A percentile compares a stretch with the other conserved stretches of the same genome.
Conservation (phyloP, 2,888 invertebrate genomes). For the Anticlea derivata region DNA sequence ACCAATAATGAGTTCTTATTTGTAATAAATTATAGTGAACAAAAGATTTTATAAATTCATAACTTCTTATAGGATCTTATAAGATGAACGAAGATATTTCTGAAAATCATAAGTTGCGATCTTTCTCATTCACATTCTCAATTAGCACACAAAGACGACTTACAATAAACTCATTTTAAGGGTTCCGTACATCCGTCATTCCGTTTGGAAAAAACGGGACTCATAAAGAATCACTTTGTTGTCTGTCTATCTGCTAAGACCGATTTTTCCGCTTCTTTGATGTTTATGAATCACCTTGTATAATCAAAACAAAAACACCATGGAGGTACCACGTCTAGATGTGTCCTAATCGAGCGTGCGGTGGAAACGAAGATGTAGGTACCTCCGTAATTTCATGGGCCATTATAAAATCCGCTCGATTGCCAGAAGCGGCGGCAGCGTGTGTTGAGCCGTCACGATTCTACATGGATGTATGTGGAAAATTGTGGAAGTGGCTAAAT, state of each 20-base stretch:
- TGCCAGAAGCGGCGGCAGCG: conserved; percentile 46
- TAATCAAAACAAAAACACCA: conserved; percentile 26
- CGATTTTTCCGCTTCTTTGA: no score
- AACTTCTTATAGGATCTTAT: conserved; percentile 1
- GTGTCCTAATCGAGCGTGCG: conserved; percentile 52
- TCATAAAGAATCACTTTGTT: no score
- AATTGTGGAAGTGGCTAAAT: conserved; percentile 21
- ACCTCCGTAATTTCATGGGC: conserved; percentile 63
- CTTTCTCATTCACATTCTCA: conserved; percentile 23
- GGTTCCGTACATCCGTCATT: no score
- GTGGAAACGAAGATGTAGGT: conserved; percentile 50
- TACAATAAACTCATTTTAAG: conserved; percentile 14
- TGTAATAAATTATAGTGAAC: background rate
- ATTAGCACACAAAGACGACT: conserved; percentile 30
- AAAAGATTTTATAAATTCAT: background rate
- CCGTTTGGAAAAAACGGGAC: no score
- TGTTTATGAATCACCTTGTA: no score
- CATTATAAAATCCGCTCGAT: conserved; percentile 42
- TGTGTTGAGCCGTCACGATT: conserved; percentile 44
- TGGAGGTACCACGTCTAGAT: conserved; percentile 50
- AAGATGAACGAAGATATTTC: conserved; percentile 8
- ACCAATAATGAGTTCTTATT: no score
- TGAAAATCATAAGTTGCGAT: conserved; percentile 27
- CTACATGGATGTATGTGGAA: conserved; percentile 33
- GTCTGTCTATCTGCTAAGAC: no score